Base-by-base conservation (phyloP, 2,113 vertebrate genomes). In the Vombatus ursinus region DNA sequence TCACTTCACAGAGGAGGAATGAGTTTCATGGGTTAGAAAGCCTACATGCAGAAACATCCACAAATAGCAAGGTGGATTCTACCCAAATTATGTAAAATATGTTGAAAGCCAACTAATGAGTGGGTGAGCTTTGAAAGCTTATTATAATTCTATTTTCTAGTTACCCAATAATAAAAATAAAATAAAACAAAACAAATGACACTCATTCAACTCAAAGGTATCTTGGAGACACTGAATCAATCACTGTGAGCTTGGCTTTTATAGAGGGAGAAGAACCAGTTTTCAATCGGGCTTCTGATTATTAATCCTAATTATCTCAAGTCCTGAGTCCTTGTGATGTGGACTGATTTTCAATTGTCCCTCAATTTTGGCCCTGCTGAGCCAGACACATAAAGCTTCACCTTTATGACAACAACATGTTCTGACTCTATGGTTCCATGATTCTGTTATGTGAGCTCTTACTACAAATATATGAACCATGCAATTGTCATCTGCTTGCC, bases 111-210 rank as follows among this genome's bases (percentile, higher is more conserved):
- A 95, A 92, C 28, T 11, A 4, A 53, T 93, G 12, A 91, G 6
- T 92, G 49, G 19, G 84, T 7, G 91, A 48, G 57, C 96, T 91
- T 54, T 92, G 24, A 47, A 93, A 94, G 49, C 93, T 96, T 95
- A 9, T 92, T 93, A 89, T 93, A 91, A 89, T 26, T 3, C 7
- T 92, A 53, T 68, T 95, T 51, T 37, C 44, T 95, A 95, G 90
- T 84, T 28, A 24, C 84, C 89, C 3, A 61, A 95, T 89, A 89
- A 91, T 92, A 57, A 97, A 68, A 52, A 19, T 11, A 50, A 96
- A 91, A 47, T 90, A 52, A 95, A 89, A 25, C 92, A 52, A 95
- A 89, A 25, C 92, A 95, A 95, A 77, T 51, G 52, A 95, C 93
- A 92, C 48, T n/a, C 53, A 19, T 61, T 57, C 61, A 91, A 96